Evolutionary conservation across 1,140 invertebrate species (phyloP), one percentile per base, ranked within the genome.

Genomic region (Drosophila ironensis): DNA sequence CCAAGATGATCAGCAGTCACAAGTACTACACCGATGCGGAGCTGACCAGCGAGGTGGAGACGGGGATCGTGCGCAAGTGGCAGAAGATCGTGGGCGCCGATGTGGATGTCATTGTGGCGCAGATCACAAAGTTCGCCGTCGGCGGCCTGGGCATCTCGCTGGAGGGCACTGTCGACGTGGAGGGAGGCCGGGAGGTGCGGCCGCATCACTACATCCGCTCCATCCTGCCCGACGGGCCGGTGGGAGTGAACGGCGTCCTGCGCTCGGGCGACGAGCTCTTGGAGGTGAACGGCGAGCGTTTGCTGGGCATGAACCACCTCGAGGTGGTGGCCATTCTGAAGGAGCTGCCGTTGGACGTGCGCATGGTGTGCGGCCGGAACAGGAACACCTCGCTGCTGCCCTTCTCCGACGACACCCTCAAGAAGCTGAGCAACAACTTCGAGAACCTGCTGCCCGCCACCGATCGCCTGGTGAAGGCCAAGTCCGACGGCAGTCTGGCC

Each of bases 281-380:
- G 64, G 92, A 99, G 95, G 98, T 99, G 3, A 99, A 99, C 91
- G 97, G 97, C 3, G 94, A 96, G 82, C 93, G 96, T 50, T 91
- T 99, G n/a, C 92, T 99, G 42, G 98, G 98, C 33, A 96, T 98
- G 92, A 98, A 98, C 91, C 97, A 99, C 90, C 93, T 97, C 88
- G 97, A 98, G 90, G 98, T 99, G 50, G 98, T 99, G 42, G 95
- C 94, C 52, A 98, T 98, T 76, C 91, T 99, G 11, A 99, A 99
- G 91, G 97, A 99, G 89, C 92, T 99, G 57, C 98, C 98, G 1
- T 92, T 97, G 76, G 94, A 97, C 90, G 97, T 99, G 41, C 94
- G 97, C 77, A 96, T 99, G 94, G 97, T 99, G 38, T 98, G 97
- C 90, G 94, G 97, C 11, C 91, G 95, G 30, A 94, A 86, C 25